These are phyloP conservation scores for Pygoscelis adeliae DNA, from an alignment of 2,113 vertebrate genomes.

Conservation along the genomic window DNA sequence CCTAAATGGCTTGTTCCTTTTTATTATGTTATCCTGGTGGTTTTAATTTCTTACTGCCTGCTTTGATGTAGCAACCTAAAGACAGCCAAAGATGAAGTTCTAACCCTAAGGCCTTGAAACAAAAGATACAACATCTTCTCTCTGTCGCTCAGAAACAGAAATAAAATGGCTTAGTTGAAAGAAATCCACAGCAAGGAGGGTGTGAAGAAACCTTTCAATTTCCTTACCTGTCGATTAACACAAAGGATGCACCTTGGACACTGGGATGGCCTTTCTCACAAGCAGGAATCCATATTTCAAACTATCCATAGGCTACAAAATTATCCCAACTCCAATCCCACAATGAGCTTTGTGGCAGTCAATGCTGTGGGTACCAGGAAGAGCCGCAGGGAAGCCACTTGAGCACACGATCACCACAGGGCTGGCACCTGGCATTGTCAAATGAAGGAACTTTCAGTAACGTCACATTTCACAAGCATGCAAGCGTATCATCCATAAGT, in stretches of 20 bases:
- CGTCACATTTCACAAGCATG: neutral
- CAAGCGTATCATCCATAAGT: neutral
- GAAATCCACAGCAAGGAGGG: slow-evolving; percentile 12
- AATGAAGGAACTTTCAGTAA: neutral
- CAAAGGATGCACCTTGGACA: neutral
- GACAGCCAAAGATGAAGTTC: slow-evolving; percentile 50
- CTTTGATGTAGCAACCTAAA: slow-evolving; percentile 54
- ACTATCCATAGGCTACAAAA: neutral
- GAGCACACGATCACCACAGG: neutral
- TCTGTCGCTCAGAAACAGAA: slow-evolving; percentile 21
- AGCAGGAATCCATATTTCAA: neutral
- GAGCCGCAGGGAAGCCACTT: neutral
- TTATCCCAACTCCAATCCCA: neutral
- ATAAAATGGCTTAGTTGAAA: slow-evolving; percentile 44
- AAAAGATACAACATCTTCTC: slow-evolving; percentile 36
- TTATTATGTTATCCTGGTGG: slow-evolving; percentile 34
- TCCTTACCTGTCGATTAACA: slow-evolving; percentile 24
- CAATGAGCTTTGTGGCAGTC: neutral
- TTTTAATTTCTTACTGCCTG: slow-evolving; percentile 63
- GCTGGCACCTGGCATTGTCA: neutral
- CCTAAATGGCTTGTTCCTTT: slow-evolving; percentile 43
- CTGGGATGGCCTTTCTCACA: neutral
- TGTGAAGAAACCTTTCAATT: neutral
- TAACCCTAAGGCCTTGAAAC: slow-evolving; percentile 51
- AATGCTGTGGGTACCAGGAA: neutral